Conservation (phyloP, 2,888 invertebrate genomes). For the Eupelmus urozonus region DNA sequence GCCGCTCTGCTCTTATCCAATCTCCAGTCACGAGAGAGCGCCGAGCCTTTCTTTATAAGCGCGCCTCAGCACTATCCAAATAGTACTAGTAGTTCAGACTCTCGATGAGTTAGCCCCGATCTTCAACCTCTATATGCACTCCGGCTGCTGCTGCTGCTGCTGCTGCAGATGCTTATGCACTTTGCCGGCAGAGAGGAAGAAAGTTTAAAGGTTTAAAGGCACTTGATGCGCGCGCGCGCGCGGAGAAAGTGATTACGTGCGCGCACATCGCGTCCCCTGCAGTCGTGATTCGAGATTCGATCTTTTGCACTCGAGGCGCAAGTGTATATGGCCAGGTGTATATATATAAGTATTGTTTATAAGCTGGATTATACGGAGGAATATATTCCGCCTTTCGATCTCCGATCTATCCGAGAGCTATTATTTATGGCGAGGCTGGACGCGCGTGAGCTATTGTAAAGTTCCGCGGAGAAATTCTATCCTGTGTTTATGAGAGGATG, state of each 20-base stretch:
- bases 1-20: background rate
- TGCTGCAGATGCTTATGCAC: too few species aligned
- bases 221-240: conserved; percentile 23
- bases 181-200: conserved; percentile 16
- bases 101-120: too few species aligned
- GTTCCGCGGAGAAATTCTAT: background rate
- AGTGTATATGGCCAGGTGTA: background rate
- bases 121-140: too few species aligned
- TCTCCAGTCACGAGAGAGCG: conserved; percentile 8
- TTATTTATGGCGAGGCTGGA: conserved; percentile 55
- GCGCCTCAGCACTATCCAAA: too few species aligned
- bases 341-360: conserved; percentile 35
- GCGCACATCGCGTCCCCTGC: conserved; percentile 27
- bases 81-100: too few species aligned
- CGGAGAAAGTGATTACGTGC: conserved; percentile 55
- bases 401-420: conserved; percentile 20
- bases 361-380: background rate
- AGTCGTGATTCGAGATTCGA: conserved; percentile 49
- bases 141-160: too few species aligned
- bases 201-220: conserved; percentile 45
- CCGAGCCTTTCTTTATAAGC: too few species aligned
- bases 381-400: conserved; percentile 35
- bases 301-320: too few species aligned
- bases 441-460: background rate
- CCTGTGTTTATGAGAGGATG: background rate